Percentiles rank a stretch among this genome's conserved stretches.
phyloP scores from a whole-genome alignment of 2,888 invertebrate species.

The Bruchidius siliquastri region DNA sequence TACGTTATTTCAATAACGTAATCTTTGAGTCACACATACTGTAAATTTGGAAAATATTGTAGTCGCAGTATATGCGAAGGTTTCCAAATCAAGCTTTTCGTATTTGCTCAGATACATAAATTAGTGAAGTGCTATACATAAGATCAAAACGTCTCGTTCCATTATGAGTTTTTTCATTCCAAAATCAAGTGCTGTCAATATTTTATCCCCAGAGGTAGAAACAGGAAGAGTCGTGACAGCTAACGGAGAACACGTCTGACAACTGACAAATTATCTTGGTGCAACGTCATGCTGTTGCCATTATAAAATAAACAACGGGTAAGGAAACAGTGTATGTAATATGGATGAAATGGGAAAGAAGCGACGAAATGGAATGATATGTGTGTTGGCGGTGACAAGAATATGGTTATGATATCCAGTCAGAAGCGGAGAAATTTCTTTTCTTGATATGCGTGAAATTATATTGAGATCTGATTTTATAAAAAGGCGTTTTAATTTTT shows the following conservation, averaged over 20 bases:
- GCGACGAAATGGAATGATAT: background rate
- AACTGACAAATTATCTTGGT: background rate
- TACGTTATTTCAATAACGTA: too few relatives aligned
- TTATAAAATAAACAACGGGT: background rate
- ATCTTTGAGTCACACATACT: too few relatives aligned
- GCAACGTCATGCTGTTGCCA: background rate
- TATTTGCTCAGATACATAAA: too few relatives aligned
- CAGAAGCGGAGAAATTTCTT: background rate
- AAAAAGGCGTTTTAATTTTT: too few relatives aligned
- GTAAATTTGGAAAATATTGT: too few relatives aligned
- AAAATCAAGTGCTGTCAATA: background rate
- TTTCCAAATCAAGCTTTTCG: too few relatives aligned
- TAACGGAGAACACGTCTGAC: background rate
- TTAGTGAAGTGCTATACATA: too few relatives aligned
- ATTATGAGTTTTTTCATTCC: background rate
- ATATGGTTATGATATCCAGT: background rate
- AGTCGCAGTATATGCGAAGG: too few relatives aligned
- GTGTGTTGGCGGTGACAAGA: background rate
- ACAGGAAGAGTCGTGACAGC: background rate
- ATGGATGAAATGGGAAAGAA: background rate
- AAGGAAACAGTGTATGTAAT: background rate
- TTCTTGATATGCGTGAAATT: background rate
- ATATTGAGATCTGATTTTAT: too few relatives aligned
- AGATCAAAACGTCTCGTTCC: too few relatives aligned
- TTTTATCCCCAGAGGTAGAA: background rate